Evolutionary conservation across 2,888 invertebrate genomes (phyloP).

Genomic region (Scaptomyza reducta): DNA sequence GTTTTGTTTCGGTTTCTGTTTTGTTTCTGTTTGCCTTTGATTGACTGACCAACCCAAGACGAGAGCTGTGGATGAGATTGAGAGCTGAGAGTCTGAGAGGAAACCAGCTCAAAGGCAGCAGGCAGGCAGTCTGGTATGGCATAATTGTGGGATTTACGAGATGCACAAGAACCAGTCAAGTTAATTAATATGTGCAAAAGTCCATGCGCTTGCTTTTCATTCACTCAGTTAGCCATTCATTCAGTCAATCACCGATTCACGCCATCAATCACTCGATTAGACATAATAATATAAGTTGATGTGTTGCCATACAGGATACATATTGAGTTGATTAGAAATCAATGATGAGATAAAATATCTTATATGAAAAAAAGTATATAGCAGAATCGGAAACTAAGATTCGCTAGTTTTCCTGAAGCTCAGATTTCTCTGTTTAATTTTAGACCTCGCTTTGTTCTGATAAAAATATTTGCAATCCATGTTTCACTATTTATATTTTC

Average conservation of each 20-base stretch:
- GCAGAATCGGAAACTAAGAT: too few relatives aligned
- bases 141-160: slow-evolving; percentile 75
- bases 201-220: slow-evolving; percentile 49
- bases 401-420: too few relatives aligned
- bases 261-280: slow-evolving; percentile 34
- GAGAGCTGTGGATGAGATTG: slow-evolving; percentile 32
- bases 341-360: too few relatives aligned
- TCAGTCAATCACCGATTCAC: slow-evolving; percentile 39
- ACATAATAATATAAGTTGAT: not conserved
- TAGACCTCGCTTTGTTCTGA: too few relatives aligned
- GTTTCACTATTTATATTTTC: too few relatives aligned
- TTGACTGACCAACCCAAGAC: slow-evolving; percentile 71
- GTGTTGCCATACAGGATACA: slow-evolving; percentile 34
- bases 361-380: too few relatives aligned
- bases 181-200: slow-evolving; percentile 78
- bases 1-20: slow-evolving; percentile 4
- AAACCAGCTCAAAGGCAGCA: slow-evolving; percentile 38
- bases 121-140: slow-evolving; percentile 78
- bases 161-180: slow-evolving; percentile 35
- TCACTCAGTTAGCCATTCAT: slow-evolving; percentile 43
- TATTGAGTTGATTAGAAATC: slow-evolving; percentile 20
- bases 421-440: too few relatives aligned
- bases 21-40: slow-evolving; percentile 52
- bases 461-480: too few relatives aligned
- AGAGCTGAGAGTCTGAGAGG: slow-evolving; percentile 2